Evolutionary conservation across 2,797 vertebrate species (phyloP), one percentile per base, ranked within the genome.

Genomic region (Cryptoblepharus egeriae): DNA sequence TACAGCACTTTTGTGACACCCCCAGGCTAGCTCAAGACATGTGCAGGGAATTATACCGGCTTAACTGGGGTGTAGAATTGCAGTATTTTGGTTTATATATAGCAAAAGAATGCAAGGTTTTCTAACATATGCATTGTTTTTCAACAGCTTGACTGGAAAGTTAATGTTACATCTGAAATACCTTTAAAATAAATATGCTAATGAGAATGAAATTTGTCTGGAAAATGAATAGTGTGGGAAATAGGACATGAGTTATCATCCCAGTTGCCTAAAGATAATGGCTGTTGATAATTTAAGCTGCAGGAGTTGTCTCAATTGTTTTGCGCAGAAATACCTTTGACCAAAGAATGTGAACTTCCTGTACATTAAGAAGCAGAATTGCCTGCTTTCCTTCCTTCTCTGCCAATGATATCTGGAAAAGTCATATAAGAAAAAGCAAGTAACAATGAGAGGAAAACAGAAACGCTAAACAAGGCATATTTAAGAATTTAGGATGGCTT

Each of bases 241-340:
- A 88, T 76, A 88, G 87, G 80, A 79, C 87, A 85, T 28, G 64
- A 88, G 84, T 72, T 90, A 91, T 88, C 88, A 90, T 81, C 85
- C 73, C 72, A 75, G 82, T 35, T 87, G 85, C 79, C 81, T 90
- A 77, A 61, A 89, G 80, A 89, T 90, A 78, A 88, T 90, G 87
- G 82, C 2, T 90, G 75, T 49, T 84, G 81, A 83, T 86, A 83
- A 83, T 64, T 81, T 73, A 87, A 88, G 35, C 58, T 77, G 76
- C 90, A 65, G 91, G 86, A 88, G 91, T 45, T 86, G 77, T 24
- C 81, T 61, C 82, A 72, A 90, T 88, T 92, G 91, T 94, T 91
- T 65, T 84, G 60, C 67, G 88, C 55, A 71, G 84, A 89, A 81
- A 58, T 80, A 80, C 65, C 85, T 90, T 90, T 73, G 49, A 79